These are phyloP conservation scores for Eupithecia subumbrata DNA, from an alignment of 2,888 invertebrate species.

Conservation along the genomic window DNA sequence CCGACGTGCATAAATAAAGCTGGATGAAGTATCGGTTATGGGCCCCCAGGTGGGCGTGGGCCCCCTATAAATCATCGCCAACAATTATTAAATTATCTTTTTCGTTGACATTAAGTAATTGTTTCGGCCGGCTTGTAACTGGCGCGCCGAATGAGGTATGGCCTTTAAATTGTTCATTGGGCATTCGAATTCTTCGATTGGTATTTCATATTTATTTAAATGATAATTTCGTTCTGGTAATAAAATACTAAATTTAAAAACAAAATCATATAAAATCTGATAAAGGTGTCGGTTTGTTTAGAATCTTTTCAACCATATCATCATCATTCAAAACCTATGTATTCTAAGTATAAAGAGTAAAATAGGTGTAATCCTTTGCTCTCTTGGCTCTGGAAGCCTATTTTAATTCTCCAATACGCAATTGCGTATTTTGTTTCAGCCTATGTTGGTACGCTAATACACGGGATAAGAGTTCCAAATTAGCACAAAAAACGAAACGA, in stretches of 20 bases:
- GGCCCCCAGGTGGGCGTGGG: conserved; percentile 78
- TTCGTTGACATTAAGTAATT: conserved; percentile 84
- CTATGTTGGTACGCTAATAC: too few species aligned
- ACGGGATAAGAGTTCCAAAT: too few species aligned
- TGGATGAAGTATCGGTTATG: conserved; percentile 75
- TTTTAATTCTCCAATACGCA: too few species aligned
- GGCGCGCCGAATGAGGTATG: conserved; percentile 70
- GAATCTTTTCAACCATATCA: background rate
- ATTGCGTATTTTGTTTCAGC: too few species aligned
- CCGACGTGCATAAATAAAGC: conserved; percentile 78
- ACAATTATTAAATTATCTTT: conserved; percentile 84
- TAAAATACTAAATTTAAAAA: background rate
- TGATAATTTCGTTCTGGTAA: background rate
- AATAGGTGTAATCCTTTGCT: too few species aligned
- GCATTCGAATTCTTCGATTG: conserved; percentile 64
- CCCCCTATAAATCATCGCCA: conserved; percentile 77
- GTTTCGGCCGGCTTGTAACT: conserved; percentile 72
- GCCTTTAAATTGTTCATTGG: conserved; percentile 69
- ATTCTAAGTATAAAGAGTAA: background rate
- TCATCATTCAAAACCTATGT: background rate
- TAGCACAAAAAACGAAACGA: too few species aligned
- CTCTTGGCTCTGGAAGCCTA: too few species aligned
- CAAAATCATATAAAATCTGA: background rate
- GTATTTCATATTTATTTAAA: conserved; percentile 49
- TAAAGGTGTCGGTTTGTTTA: background rate